A percentile compares a stretch with the other conserved stretches of the same genome.
phyloP scores from a whole-genome alignment of 2,888 invertebrate genomes.

The Campaea margaritaria region DNA sequence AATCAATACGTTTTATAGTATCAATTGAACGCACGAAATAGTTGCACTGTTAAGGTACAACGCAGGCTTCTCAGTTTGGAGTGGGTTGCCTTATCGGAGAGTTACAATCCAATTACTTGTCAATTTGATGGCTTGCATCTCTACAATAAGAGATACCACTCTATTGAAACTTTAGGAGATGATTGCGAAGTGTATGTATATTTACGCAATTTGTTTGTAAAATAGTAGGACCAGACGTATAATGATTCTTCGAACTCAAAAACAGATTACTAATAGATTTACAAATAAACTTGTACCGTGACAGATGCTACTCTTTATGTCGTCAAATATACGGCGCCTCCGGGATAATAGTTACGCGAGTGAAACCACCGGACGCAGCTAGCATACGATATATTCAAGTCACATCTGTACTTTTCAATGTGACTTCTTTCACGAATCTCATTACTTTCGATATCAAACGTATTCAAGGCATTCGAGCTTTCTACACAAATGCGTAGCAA shows the following conservation, averaged over 20 bases:
- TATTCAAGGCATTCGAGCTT: constrained; percentile 24
- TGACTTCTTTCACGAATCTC: constrained; percentile 15
- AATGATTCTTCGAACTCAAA: too few relatives aligned
- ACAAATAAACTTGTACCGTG: too few relatives aligned
- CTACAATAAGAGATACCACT: constrained; percentile 7
- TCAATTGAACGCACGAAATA: constrained; percentile 74
- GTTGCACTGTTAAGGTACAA: constrained; percentile 73
- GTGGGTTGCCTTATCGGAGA: constrained; percentile 32
- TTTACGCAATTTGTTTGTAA: background rate
- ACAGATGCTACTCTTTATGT: too few relatives aligned
- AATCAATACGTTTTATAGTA: constrained; percentile 80
- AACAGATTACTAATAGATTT: too few relatives aligned
- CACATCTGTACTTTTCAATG: background rate
- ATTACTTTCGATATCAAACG: constrained; percentile 23
- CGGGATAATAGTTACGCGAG: too few relatives aligned
- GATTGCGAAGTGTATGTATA: constrained; percentile 2
- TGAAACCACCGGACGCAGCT: background rate
- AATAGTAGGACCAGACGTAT: too few relatives aligned
- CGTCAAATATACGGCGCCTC: too few relatives aligned
- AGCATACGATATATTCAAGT: background rate
- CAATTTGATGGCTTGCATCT: constrained; percentile 25
- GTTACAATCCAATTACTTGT: constrained; percentile 37
- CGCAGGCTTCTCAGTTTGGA: constrained; percentile 53
- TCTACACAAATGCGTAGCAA: constrained; percentile 24
- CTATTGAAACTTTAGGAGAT: constrained; percentile 12